Evolutionary conservation across 2,888 invertebrate genomes (phyloP).

Genomic region (Hylaea fasciaria): DNA sequence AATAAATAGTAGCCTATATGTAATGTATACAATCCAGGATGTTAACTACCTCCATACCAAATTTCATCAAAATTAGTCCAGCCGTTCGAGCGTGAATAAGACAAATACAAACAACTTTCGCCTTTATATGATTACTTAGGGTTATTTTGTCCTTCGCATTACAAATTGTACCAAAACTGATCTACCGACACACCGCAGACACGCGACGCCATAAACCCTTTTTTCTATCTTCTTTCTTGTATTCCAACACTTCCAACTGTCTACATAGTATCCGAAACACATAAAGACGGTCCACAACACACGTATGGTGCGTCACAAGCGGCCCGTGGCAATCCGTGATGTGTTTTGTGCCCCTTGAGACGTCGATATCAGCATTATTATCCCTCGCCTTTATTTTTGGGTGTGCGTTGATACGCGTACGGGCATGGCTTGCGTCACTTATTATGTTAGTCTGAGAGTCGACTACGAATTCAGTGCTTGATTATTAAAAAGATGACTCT

Average conservation of each 20-base stretch:
- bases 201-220: too few species aligned
- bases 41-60: too few species aligned
- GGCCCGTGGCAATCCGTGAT: constrained; percentile 14
- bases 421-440: too few species aligned
- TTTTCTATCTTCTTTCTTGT: not conserved
- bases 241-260: constrained; percentile 4
- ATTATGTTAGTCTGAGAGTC: not conserved
- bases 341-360: constrained; percentile 15
- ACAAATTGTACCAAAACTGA: too few species aligned
- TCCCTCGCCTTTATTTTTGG: not conserved
- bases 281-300: constrained; percentile 24
- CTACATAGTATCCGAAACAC: constrained; percentile 20
- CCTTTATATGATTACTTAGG: too few species aligned
- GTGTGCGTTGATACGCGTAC: not conserved
- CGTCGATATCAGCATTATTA: constrained; percentile 21
- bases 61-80: too few species aligned
- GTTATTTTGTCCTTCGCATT: too few species aligned
- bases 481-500: not conserved
- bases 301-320: constrained; percentile 24
- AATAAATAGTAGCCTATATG: too few species aligned
- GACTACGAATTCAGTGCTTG: not conserved
- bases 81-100: too few species aligned
- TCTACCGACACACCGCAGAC: too few species aligned
- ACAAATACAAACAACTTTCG: too few species aligned
- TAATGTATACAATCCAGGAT: too few species aligned